Conservation (phyloP, 2,113 vertebrate species). For the Eurystomus gularis region DNA sequence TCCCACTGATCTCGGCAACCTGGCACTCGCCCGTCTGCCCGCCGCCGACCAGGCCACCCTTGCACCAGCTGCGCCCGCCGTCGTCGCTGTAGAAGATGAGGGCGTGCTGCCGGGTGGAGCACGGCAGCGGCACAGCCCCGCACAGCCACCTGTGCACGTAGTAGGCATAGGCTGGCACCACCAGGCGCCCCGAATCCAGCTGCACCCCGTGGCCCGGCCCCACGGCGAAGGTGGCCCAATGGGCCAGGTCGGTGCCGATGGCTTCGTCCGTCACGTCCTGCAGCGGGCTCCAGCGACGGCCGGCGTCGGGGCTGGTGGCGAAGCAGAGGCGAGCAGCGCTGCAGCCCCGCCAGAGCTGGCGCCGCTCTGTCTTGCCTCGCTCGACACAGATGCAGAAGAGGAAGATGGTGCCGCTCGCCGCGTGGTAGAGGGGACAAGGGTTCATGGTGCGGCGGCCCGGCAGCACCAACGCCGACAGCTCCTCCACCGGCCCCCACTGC, state of each 20-base stretch:
- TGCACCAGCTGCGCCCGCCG: conserved; percentile 79
- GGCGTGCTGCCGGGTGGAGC: conserved; percentile 72
- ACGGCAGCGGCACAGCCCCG: background rate
- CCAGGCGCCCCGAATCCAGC: conserved; percentile 79
- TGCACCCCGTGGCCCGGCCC: conserved; percentile 92
- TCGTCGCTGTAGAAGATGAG: conserved; percentile 89
- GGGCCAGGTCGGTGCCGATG: conserved; percentile 69
- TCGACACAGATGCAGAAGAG: conserved; percentile 92
- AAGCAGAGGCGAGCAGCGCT: conserved; percentile 87
- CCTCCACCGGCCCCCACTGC: conserved; percentile 65
- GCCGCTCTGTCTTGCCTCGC: conserved; percentile 74
- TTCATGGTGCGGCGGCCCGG: conserved; percentile 76
- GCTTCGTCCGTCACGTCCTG: conserved; percentile 84
- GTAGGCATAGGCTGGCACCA: conserved; percentile 88
- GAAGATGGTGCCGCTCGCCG: conserved; percentile 68
- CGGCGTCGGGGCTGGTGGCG: conserved; percentile 78
- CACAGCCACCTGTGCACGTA: conserved; percentile 65
- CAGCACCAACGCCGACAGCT: conserved; percentile 37
- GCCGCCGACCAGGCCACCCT: conserved; percentile 60
- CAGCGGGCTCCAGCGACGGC: conserved; percentile 78
- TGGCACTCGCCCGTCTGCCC: conserved; percentile 81
- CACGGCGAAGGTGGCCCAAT: conserved; percentile 91
- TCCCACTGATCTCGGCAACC: conserved; percentile 80
- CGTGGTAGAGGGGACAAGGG: conserved; percentile 76
- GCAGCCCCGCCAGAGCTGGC: conserved; percentile 80